Conservation (phyloP, 2,888 invertebrate genomes). For the Drosophila meridiana region DNA sequence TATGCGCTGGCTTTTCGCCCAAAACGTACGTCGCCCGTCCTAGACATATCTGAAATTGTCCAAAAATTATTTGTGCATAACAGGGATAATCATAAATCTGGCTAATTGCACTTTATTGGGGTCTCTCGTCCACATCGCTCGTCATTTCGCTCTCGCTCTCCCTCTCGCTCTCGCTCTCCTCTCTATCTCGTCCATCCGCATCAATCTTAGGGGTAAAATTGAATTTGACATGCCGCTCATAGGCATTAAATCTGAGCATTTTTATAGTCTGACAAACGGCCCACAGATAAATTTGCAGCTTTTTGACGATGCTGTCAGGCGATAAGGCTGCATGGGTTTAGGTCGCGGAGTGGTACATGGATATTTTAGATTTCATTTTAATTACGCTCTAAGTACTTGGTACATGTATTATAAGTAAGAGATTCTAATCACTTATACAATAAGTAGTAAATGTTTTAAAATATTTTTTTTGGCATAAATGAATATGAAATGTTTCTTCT, state of each 20-base stretch:
- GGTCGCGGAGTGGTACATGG: background rate
- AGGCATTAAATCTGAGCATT: conserved; percentile 73
- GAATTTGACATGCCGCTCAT: conserved; percentile 79
- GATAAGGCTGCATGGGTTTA: conserved; percentile 48
- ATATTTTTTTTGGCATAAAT: no score
- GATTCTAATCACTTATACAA: no score
- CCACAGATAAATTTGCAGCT: conserved; percentile 69
- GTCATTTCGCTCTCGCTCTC: background rate
- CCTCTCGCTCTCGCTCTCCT: background rate
- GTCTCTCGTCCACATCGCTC: conserved; percentile 33
- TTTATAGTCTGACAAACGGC: conserved; percentile 52
- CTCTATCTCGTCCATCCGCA: conserved; percentile 7
- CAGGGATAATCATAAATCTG: conserved; percentile 84
- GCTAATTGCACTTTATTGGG: conserved; percentile 82
- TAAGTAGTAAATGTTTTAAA: no score
- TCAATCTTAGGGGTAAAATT: conserved; percentile 72
- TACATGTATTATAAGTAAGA: no score
- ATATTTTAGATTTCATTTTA: background rate
- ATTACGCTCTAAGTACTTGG: background rate
- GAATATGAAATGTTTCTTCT: no score
- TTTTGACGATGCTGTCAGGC: conserved; percentile 60
- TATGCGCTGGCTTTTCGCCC: conserved; percentile 55
- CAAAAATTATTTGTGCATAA: conserved; percentile 83
- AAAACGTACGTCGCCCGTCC: conserved; percentile 31
- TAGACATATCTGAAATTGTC: conserved; percentile 78